A percentile compares a stretch with the other conserved stretches of the same genome.
phyloP scores from a whole-genome alignment of 2,797 vertebrate genomes.

The Scleropages formosus region DNA sequence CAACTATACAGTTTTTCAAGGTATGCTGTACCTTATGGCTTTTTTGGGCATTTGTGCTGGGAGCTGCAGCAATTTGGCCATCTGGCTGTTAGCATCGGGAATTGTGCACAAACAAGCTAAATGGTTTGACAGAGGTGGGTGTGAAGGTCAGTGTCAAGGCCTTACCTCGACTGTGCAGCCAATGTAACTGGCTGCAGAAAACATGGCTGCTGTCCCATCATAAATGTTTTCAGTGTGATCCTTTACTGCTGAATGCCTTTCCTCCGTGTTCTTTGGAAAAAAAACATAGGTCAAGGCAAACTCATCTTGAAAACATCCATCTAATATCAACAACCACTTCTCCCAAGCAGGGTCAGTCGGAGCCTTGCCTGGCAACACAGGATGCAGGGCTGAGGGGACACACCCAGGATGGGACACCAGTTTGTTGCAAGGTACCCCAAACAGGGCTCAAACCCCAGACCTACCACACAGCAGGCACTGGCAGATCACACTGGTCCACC shows the following conservation, averaged over 20 bases:
- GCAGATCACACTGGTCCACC: no score
- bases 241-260: not conserved
- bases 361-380: no score
- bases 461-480: no score
- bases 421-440: no score
- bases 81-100: not conserved
- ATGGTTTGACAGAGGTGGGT: not conserved
- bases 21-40: not conserved
- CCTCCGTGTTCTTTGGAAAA: no score
- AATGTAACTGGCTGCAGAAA: constrained; percentile 3
- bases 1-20: not conserved
- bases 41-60: not conserved
- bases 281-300: no score
- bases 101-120: not conserved
- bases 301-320: no score
- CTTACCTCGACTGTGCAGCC: constrained; percentile 14
- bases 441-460: no score
- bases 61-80: not conserved
- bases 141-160: not conserved
- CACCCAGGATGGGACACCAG: no score
- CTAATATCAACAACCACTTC: no score
- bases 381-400: no score
- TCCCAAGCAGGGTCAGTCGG: no score
- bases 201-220: not conserved
- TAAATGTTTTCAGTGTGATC: not conserved